Base-by-base conservation (phyloP, 2,888 invertebrate genomes). In the Netelia fuscicornis region DNA sequence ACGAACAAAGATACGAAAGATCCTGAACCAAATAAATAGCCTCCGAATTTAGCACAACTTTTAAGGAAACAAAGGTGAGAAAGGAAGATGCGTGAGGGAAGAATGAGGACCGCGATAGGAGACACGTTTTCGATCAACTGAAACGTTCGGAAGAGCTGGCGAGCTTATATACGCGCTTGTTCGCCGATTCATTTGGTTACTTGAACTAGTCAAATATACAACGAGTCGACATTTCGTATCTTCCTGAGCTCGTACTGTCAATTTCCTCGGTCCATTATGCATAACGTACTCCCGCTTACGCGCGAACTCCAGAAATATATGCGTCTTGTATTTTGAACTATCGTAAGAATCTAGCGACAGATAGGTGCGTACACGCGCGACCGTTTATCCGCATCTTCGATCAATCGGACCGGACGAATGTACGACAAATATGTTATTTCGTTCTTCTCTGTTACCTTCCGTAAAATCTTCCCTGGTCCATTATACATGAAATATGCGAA, bases 81-180 rank as follows among this genome's bases (percentile, higher is more conserved):
- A 62, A 30, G n/a, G 6, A n/a, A 60, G 54, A 48, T 60, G 42
- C 5, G 58, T 30, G 37, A n/a, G 74, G 37, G 48, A 8, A 65
- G 42, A 60, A 52, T n/a, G 30, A 56, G 77, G 54, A 71, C 60
- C 62, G 62, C 65, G 68, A 17, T 52, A 65, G 58, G 70, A 78
- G 81, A 77, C 58, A 58, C 10, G 75, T 78, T 81, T 84, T 75
- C 64, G 81, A 72, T 52, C 71, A 75, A 87, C 87, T 87, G 86
- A 87, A 84, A 75, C 81, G 70, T 37, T 71, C 62, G 23, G 56
- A 64, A 42, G 67, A 10, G 76, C 64, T 68, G 75, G 56, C 67
- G 48, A n/a, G 74, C 71, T 85, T 86, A 76, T 83, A 75, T 86
- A 86, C 60, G 68, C 68, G 84, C 77, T 81, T 74, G 67, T 62